Evolutionary conservation across 2,888 invertebrate species (phyloP).

Genomic region (Lepeophtheirus nordmannii): DNA sequence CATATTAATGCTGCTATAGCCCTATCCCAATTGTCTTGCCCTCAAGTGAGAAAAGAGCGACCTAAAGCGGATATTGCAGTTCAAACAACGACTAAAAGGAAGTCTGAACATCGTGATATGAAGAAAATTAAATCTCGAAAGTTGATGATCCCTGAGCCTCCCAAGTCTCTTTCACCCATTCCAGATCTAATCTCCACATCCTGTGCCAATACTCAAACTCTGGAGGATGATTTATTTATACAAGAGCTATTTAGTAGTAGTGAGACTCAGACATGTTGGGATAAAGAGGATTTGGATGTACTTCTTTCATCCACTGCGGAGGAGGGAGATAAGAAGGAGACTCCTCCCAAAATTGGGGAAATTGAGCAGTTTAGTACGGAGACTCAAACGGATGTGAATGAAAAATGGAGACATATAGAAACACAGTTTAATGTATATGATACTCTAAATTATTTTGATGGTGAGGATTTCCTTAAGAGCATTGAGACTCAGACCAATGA

Average conservation of each 20-base stretch:
- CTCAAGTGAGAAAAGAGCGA: neutral
- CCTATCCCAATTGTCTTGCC: neutral
- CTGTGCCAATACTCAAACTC: neutral
- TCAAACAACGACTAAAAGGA: neutral
- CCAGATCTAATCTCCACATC: neutral
- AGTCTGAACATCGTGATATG: neutral
- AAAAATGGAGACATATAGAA: neutral
- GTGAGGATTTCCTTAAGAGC: slow-evolving; percentile 1
- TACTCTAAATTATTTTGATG: neutral
- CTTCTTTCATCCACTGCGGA: neutral
- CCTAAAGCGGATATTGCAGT: neutral
- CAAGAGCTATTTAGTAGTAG: slow-evolving; percentile 4
- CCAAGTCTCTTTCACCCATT: neutral
- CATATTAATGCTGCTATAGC: slow-evolving; percentile 13
- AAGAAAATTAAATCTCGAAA: neutral
- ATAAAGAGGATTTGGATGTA: neutral
- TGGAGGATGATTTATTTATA: neutral
- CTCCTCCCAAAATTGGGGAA: slow-evolving; percentile 4
- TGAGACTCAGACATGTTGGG: neutral
- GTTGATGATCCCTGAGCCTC: neutral
- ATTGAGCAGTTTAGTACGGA: slow-evolving; percentile 16
- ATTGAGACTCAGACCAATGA: slow-evolving; percentile 9
- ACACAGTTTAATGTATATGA: neutral
- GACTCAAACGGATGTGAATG: slow-evolving; percentile 18
- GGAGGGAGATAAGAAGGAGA: too few species aligned